A percentile compares a stretch with the other conserved stretches of the same genome.
Evolutionary conservation across 2,888 invertebrate species (phyloP).

Genomic region (Hydrotaea diabolus): DNA sequence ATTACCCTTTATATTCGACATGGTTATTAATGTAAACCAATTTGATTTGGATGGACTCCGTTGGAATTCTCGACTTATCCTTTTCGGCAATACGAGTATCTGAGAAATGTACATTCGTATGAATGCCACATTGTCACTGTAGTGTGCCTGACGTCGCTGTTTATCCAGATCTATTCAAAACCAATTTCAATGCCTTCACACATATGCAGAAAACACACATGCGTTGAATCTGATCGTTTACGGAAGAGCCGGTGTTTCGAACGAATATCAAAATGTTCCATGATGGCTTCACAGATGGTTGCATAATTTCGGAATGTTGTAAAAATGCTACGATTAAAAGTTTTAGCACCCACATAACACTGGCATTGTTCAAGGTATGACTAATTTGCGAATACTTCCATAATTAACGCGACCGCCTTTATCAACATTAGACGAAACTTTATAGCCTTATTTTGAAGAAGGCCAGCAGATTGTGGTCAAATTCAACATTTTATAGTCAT

Average conservation of each 20-base stretch:
- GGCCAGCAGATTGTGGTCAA: conserved; percentile 17
- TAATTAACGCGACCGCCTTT: neutral
- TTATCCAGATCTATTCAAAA: too few species aligned
- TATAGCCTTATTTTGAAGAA: conserved; percentile 4
- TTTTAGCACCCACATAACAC: conserved; percentile 26
- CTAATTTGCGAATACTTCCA: conserved; percentile 13
- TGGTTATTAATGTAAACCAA: too few species aligned
- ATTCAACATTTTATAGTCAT: neutral
- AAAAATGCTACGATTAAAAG: neutral
- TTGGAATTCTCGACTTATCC: too few species aligned
- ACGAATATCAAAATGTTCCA: neutral
- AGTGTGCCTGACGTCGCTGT: too few species aligned
- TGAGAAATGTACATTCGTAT: too few species aligned
- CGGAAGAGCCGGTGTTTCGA: neutral
- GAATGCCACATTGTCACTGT: too few species aligned
- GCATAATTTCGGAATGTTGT: conserved; percentile 8
- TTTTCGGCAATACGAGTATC: too few species aligned
- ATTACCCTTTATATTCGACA: too few species aligned
- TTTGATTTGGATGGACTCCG: too few species aligned
- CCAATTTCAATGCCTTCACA: too few species aligned
- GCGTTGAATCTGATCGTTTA: too few species aligned
- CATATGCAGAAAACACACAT: too few species aligned
- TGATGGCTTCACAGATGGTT: neutral
- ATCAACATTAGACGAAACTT: neutral
- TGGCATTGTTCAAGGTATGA: neutral